Conservation (phyloP, 1,140 invertebrate species). For the Lysiphlebus fabarum region DNA sequence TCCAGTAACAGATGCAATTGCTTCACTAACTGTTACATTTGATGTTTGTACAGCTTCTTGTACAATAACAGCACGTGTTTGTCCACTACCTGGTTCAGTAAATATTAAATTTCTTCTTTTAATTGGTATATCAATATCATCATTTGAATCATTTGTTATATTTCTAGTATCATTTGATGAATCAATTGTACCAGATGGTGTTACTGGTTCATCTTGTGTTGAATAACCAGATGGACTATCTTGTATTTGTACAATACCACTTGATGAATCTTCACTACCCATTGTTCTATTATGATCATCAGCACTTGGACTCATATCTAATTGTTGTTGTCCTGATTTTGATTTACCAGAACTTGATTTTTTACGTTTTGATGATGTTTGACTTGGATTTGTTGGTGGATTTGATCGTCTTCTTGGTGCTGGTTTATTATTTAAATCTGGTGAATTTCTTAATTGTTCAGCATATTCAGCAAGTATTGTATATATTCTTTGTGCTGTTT, state of each 20-base stretch:
- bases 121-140: slow-evolving; percentile 37
- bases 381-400: slow-evolving; percentile 68
- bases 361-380: slow-evolving; percentile 66
- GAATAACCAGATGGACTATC: slow-evolving; percentile 48
- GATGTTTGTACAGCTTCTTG: slow-evolving; percentile 50
- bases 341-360: slow-evolving; percentile 64
- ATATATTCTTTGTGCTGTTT: slow-evolving; percentile 75
- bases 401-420: slow-evolving; percentile 72
- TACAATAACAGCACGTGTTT: slow-evolving; percentile 53
- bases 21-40: slow-evolving; percentile 53
- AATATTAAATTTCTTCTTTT: slow-evolving; percentile 49
- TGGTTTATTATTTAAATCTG: slow-evolving; percentile 76
- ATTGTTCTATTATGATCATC: slow-evolving; percentile 66
- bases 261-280: slow-evolving; percentile 69
- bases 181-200: slow-evolving; percentile 29
- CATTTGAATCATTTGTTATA: slow-evolving; percentile 44
- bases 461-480: slow-evolving; percentile 79
- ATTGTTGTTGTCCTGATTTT: slow-evolving; percentile 54
- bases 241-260: slow-evolving; percentile 62
- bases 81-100: slow-evolving; percentile 40
- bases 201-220: slow-evolving; percentile 42
- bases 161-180: slow-evolving; percentile 30
- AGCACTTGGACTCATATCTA: slow-evolving; percentile 60
- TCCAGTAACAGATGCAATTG: slow-evolving; percentile 48
- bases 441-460: slow-evolving; percentile 74